Conservation (phyloP, 2,888 invertebrate species). For the Timema cristinae region DNA sequence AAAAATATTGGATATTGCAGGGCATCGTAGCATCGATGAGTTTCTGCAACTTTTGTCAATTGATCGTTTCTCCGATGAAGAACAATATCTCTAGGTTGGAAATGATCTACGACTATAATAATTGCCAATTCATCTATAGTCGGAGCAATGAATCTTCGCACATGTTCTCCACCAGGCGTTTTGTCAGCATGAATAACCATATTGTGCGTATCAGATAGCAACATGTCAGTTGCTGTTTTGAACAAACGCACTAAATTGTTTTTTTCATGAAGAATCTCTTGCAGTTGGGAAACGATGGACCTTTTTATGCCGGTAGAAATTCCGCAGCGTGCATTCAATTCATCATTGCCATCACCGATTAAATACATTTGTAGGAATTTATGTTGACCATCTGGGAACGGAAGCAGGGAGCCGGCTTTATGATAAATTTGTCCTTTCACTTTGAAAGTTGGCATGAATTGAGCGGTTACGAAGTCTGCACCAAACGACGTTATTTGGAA, state of each 20-base stretch:
- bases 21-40: slow-evolving; percentile 17
- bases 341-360: too few relatives aligned
- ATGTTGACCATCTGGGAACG: neutral
- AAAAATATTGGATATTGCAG: slow-evolving; percentile 38
- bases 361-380: slow-evolving; percentile 20
- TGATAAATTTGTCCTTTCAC: neutral
- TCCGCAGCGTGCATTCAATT: slow-evolving; percentile 16
- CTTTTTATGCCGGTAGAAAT: slow-evolving; percentile 20
- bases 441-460: neutral
- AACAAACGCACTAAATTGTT: slow-evolving; percentile 16
- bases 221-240: slow-evolving; percentile 19
- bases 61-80: slow-evolving; percentile 21
- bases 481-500: neutral
- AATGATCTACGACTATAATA: slow-evolving; percentile 19
- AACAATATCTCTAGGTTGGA: slow-evolving; percentile 19
- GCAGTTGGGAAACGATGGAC: slow-evolving; percentile 18
- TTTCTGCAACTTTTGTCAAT: slow-evolving; percentile 20
- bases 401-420: neutral
- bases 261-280: slow-evolving; percentile 18
- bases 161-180: neutral
- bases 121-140: slow-evolving; percentile 16
- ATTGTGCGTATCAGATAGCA: slow-evolving; percentile 17
- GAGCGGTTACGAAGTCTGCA: neutral
- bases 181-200: slow-evolving; percentile 16
- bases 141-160: neutral